These are phyloP conservation scores for Eumaeus atala DNA, from an alignment of 1,140 invertebrate genomes.

Conservation along the genomic window DNA sequence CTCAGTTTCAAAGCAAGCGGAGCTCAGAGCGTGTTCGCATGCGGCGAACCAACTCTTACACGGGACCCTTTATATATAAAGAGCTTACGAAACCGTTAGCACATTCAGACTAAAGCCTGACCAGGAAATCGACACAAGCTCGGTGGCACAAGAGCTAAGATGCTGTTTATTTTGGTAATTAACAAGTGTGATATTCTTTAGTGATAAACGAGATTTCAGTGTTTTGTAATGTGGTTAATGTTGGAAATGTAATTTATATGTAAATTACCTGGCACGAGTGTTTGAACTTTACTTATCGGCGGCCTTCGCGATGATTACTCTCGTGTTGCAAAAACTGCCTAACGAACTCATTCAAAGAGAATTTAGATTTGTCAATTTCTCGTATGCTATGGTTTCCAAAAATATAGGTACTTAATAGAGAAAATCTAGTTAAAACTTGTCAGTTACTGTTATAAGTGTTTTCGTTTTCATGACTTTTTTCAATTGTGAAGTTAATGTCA, in stretches of 20 bases:
- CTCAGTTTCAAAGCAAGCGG: constrained; percentile 48
- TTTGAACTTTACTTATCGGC: constrained; percentile 28
- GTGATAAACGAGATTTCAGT: background rate
- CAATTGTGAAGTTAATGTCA: too few species aligned
- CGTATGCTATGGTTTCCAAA: too few species aligned
- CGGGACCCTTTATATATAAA: constrained; percentile 58
- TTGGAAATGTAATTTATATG: constrained; percentile 20
- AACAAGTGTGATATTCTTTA: constrained; percentile 23
- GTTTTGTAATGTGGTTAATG: constrained; percentile 11
- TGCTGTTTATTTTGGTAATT: constrained; percentile 54
- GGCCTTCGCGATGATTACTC: constrained; percentile 1
- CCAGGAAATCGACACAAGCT: constrained; percentile 62
- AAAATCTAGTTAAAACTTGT: too few species aligned
- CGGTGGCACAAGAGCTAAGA: constrained; percentile 42
- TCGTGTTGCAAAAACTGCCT: too few species aligned
- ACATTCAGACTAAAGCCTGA: constrained; percentile 59
- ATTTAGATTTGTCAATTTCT: too few species aligned
- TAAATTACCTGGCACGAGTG: constrained; percentile 19
- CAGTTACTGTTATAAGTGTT: too few species aligned
- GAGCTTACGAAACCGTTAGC: constrained; percentile 62
- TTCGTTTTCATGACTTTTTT: too few species aligned
- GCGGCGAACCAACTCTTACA: constrained; percentile 35
- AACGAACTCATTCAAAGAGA: too few species aligned
- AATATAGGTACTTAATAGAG: too few species aligned
- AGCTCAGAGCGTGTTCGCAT: constrained; percentile 36